phyloP scores from a whole-genome alignment of 2,113 vertebrate species.

The Catharus fuscescens region DNA sequence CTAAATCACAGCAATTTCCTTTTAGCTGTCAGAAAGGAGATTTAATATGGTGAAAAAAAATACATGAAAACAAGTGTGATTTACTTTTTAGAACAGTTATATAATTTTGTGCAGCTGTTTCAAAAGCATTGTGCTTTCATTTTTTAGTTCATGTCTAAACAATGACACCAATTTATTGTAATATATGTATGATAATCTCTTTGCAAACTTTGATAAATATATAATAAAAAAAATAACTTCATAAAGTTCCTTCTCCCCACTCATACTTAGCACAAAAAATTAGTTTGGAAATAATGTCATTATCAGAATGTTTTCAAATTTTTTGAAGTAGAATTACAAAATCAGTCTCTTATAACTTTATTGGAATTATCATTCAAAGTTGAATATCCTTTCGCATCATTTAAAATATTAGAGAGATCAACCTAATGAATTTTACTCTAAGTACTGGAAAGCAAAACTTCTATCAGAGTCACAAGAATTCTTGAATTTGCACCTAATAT shows the following conservation, averaged over 20 bases:
- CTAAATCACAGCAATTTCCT: slow-evolving; percentile 76
- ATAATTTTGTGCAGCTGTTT: slow-evolving; percentile 39
- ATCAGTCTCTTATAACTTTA: neutral
- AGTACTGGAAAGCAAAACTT: neutral
- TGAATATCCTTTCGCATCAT: neutral
- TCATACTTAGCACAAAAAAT: neutral
- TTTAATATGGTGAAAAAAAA: slow-evolving; percentile 74
- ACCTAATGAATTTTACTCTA: neutral
- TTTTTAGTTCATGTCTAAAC: neutral
- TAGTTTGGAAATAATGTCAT: neutral
- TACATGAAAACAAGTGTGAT: slow-evolving; percentile 38
- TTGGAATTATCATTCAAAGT: neutral
- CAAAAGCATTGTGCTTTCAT: neutral
- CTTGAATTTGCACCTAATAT: neutral
- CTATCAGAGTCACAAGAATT: neutral
- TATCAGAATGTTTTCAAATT: neutral
- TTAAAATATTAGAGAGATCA: neutral
- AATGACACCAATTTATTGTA: neutral
- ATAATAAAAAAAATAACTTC: neutral
- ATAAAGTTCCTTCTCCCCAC: neutral
- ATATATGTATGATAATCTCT: neutral
- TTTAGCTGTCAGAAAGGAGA: slow-evolving; percentile 67
- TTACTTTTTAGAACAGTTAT: slow-evolving; percentile 43
- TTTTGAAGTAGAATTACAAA: neutral
- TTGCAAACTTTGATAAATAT: neutral